Percentiles rank a stretch among this genome's conserved stretches.
These are phyloP conservation scores for Eufriesea mexicana DNA, from an alignment of 1,140 invertebrate genomes.

Conservation along the genomic window DNA sequence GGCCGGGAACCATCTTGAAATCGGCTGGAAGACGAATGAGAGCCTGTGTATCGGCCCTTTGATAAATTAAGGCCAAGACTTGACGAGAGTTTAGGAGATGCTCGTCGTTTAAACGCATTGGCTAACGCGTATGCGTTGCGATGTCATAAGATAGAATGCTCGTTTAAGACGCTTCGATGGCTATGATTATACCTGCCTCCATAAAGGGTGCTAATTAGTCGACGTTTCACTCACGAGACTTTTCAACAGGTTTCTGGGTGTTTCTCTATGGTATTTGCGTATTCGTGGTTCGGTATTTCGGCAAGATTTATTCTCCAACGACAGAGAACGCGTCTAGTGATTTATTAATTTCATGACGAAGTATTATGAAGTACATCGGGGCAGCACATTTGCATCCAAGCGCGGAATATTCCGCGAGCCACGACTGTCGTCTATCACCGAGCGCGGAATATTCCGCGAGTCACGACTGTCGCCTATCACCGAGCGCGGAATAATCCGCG, in stretches of 20 bases:
- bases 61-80: slow-evolving; percentile 3
- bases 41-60: background rate
- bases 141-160: background rate
- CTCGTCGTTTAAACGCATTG: background rate
- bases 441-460: no score
- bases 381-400: no score
- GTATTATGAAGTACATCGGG: no score
- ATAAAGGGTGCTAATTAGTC: background rate
- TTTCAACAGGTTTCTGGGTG: background rate
- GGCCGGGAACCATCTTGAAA: background rate
- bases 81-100: background rate
- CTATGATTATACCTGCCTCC: background rate
- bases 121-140: background rate
- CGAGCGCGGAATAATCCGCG: no score
- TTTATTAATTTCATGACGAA: no score
- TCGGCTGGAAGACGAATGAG: background rate
- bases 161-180: background rate
- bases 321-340: no score
- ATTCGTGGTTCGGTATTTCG: no score
- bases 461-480: no score
- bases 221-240: background rate
- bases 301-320: no score
- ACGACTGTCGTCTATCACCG: no score
- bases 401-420: no score
- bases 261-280: no score